Evolutionary conservation across 2,888 invertebrate species (phyloP).

Genomic region (Eumacrocentrus americanus): DNA sequence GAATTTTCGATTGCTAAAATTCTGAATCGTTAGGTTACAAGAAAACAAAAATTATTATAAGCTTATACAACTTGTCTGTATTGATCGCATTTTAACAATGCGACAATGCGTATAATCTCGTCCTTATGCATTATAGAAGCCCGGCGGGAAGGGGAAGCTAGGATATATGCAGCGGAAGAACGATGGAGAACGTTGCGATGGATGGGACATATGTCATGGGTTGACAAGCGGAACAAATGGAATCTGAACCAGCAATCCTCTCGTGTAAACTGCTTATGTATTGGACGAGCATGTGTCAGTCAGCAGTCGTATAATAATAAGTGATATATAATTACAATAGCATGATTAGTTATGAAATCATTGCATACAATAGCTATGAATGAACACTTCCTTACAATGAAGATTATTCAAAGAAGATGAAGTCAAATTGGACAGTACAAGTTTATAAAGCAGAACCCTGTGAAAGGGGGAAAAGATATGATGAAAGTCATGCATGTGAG

Average conservation of each 20-base stretch:
- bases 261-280: constrained; percentile 34
- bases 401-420: neutral
- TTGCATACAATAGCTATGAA: neutral
- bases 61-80: too few relatives aligned
- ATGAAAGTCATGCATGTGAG: neutral
- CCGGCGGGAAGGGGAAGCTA: constrained; percentile 13
- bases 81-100: too few relatives aligned
- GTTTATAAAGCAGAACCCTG: too few relatives aligned
- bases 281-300: constrained; percentile 41
- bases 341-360: constrained; percentile 9
- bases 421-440: neutral
- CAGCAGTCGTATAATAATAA: constrained; percentile 51
- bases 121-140: too few relatives aligned
- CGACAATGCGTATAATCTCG: too few relatives aligned
- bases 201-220: constrained; percentile 58
- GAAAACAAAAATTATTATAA: too few relatives aligned
- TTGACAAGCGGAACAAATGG: constrained; percentile 62
- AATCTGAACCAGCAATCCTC: constrained; percentile 61
- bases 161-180: constrained; percentile 34
- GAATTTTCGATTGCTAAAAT: too few relatives aligned
- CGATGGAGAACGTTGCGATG: constrained; percentile 45
- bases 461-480: neutral
- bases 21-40: too few relatives aligned
- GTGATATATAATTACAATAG: constrained; percentile 17
- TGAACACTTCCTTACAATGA: too few relatives aligned